Evolutionary conservation across 2,888 invertebrate genomes (phyloP), one percentile per base, ranked within the genome.

Genomic region (Nesidiocoris tenuis): DNA sequence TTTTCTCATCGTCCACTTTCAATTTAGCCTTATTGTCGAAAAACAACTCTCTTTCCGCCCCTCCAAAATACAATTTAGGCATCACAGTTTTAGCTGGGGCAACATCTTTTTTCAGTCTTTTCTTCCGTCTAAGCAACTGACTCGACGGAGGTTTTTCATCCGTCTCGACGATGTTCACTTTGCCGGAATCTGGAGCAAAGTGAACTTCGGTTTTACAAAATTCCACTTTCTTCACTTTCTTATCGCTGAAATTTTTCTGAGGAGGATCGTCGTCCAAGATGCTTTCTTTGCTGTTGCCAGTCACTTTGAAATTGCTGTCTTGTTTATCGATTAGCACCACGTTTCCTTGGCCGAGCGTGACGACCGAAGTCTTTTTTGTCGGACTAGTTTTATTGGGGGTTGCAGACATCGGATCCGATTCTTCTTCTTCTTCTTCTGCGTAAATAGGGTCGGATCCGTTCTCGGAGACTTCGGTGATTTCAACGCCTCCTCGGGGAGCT

Each of bases 121-220:
- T 87, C 79, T 91, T 85, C 81, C 91, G 86, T 78, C 93, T 86
- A 82, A 92, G 93, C 82, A 92, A 91, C 82, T 91, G 91, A 0
- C 91, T 91, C 2, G 94, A 92, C 9, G 93, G 93, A 61, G 94
- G 94, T 83, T 94, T 94, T 78, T 91, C 92, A 83, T 93, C 93
- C 0, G 94, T 94, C 82, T 93, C 93, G 39, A 94, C 93, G 76
- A 94, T 93, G 82, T 94, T 93, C 0, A 94, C 92, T 81, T 90
- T 89, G 0, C 94, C 94, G 0, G 93, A 91, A 82, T 94, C 94
- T 17, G 92, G 91, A 0, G 93, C 91, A 82, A 94, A 94, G 83
- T 94, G 94, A 23, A 94, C 89, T 85, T 94, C 94, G 0, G 94
- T 94, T 85, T 94, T 94, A 82, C 93, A 92, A 83, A 94, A 94